Conservation (phyloP, 2,797 vertebrate species). For the Lycodopsis pacificus region DNA sequence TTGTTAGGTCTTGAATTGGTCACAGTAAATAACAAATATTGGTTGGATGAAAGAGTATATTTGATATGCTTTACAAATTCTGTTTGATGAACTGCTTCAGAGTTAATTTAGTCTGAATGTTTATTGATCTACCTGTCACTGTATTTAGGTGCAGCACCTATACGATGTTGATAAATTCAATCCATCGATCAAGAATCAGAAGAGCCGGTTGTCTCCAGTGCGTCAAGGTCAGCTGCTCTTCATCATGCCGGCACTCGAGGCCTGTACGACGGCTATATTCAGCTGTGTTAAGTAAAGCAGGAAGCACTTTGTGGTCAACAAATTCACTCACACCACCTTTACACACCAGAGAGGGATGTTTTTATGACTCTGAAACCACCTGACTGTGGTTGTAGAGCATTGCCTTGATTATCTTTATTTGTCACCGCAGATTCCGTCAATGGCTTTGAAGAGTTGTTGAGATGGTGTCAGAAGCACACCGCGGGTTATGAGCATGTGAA, state of each 20-base stretch:
- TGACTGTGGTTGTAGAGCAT: accelerated
- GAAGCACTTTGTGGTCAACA: background rate
- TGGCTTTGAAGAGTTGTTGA: slow-evolving; percentile 86
- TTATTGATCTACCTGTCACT: background rate
- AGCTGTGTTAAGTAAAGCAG: background rate
- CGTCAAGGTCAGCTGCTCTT: slow-evolving; percentile 72
- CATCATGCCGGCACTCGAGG: background rate
- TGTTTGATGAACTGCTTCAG: background rate
- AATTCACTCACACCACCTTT: background rate
- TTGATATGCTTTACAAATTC: background rate
- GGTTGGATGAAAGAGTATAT: background rate
- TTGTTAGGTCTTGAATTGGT: too few species aligned
- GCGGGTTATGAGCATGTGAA: slow-evolving; percentile 82
- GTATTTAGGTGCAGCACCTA: slow-evolving; percentile 85
- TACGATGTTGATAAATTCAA: slow-evolving; percentile 68
- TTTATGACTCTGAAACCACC: background rate
- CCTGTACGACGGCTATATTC: background rate
- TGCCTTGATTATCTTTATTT: slow-evolving; percentile 1
- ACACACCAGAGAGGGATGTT: background rate
- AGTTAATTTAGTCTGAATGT: background rate
- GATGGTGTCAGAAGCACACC: slow-evolving; percentile 92
- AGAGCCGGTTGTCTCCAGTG: slow-evolving; percentile 24
- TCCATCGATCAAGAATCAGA: slow-evolving; percentile 59
- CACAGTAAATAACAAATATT: background rate
- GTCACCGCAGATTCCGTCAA: slow-evolving; percentile 67